phyloP scores from a whole-genome alignment of 2,797 vertebrate genomes.

The Chiloscyllium punctatum region DNA sequence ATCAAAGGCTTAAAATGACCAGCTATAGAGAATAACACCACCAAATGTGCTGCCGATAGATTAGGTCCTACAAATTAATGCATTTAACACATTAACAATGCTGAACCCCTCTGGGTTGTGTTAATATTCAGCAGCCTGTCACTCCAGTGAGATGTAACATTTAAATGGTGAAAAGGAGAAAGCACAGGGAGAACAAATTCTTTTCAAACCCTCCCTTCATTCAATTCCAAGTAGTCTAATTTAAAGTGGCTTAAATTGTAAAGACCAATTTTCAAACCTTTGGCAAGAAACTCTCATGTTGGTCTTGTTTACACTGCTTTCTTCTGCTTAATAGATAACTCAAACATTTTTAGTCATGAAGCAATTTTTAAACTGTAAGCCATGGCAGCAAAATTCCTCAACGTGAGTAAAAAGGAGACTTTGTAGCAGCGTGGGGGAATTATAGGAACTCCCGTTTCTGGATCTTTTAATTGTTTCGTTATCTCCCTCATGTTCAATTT shows the following conservation, averaged over 20 bases:
- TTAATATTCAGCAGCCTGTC: not conserved
- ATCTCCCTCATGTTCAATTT: not conserved
- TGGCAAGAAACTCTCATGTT: not conserved
- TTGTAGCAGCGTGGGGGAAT: not conserved
- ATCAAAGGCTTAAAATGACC: not conserved
- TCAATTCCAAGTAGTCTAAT: not conserved
- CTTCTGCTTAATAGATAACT: not conserved
- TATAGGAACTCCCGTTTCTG: not conserved
- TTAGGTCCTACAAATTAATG: conserved; percentile 9
- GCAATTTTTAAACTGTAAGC: not conserved
- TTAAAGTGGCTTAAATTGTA: not conserved
- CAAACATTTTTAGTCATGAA: not conserved
- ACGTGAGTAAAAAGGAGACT: not conserved
- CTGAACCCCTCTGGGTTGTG: not conserved
- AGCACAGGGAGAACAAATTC: not conserved
- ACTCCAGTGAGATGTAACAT: not conserved
- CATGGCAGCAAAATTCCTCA: not conserved
- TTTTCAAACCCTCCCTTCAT: not conserved
- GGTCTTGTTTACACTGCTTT: not conserved
- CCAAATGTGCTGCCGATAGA: not conserved
- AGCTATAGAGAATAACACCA: not conserved
- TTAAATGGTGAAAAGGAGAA: not conserved
- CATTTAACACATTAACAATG: not conserved
- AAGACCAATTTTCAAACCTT: not conserved
- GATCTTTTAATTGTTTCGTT: not conserved